A percentile compares a stretch with the other conserved stretches of the same genome.
Evolutionary conservation across 2,113 vertebrate species (phyloP).

Genomic region (Megaleporinus macrocephalus): DNA sequence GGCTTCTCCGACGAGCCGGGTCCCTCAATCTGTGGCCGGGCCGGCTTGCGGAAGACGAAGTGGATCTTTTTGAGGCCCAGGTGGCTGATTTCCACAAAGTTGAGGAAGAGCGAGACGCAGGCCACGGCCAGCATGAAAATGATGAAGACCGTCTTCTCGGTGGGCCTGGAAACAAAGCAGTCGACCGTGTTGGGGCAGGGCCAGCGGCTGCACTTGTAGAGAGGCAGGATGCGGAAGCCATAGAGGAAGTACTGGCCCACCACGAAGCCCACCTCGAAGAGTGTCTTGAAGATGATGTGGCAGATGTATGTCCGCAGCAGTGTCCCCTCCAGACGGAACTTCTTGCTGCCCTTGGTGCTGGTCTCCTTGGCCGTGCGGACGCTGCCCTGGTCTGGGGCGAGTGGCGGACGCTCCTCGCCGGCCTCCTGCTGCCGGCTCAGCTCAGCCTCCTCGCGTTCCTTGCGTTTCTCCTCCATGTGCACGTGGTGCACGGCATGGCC

Average conservation of each 20-base stretch:
- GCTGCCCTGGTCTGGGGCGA: slow-evolving; percentile 77
- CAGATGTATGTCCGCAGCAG: slow-evolving; percentile 87
- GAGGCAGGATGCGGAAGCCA: slow-evolving; percentile 84
- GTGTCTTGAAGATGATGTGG: slow-evolving; percentile 88
- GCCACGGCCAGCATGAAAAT: slow-evolving; percentile 89
- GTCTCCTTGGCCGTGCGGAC: slow-evolving; percentile 71
- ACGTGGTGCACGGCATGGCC: slow-evolving; percentile 85
- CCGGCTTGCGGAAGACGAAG: slow-evolving; percentile 71
- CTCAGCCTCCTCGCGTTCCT: slow-evolving; percentile 79
- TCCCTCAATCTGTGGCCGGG: slow-evolving; percentile 63
- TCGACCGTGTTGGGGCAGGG: slow-evolving; percentile 90
- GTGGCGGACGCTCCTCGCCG: slow-evolving; percentile 76
- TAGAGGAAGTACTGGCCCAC: slow-evolving; percentile 89
- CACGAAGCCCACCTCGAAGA: slow-evolving; percentile 88
- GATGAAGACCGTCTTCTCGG: slow-evolving; percentile 89
- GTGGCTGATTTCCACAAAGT: slow-evolving; percentile 85
- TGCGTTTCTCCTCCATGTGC: slow-evolving; percentile 86
- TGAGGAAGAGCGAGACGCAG: slow-evolving; percentile 85
- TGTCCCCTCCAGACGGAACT: slow-evolving; percentile 86
- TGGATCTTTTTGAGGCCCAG: slow-evolving; percentile 83
- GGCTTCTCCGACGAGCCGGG: slow-evolving; percentile 70
- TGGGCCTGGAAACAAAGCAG: slow-evolving; percentile 89
- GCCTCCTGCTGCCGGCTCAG: slow-evolving; percentile 74
- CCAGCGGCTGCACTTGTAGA: slow-evolving; percentile 88
- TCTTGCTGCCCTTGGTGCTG: slow-evolving; percentile 79